Evolutionary conservation across 2,888 invertebrate species (phyloP), one percentile per base, ranked within the genome.

Genomic region (Ornithoptera priamus): DNA sequence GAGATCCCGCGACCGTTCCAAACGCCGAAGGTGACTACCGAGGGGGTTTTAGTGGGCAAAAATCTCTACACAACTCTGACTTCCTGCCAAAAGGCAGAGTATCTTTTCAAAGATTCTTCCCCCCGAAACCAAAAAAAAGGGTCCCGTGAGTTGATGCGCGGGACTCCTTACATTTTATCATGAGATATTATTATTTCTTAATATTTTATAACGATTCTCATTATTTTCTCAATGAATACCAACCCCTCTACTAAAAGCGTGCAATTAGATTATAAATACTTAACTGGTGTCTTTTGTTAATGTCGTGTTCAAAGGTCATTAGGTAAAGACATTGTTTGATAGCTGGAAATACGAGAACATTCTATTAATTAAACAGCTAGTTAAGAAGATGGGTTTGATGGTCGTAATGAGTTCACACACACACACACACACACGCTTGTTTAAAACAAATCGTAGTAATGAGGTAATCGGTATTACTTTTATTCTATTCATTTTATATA

Each of bases 261-360:
- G 24, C n/a, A 56, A 39, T 65, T 46, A 65, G 59, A 65, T 22
- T 7, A 65, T 59, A 58, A 58, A 59, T 65, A 65, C 46, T 42
- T 24, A 22, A 58, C 8, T 58, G 22, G 57, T 15, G 57, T 20
- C 36, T 22, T 57, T 42, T 65, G 64, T 65, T 65, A 39, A 42
- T 42, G 7, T 62, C 20, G n/a, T 62, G 42, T 56, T 57, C 22
- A 39, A 39, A 42, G 39, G 56, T 53, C 57, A 17, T 65, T 58
- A 58, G 24, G 22, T 58, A 22, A n/a, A 58, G 57, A 58, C 64
- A 17, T 57, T 65, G 22, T 42, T 15, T 36, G 6, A 57, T 56
- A 53, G 20, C 20, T 18, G 12, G 30, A 64, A 46, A 53, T 20
- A 50, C 53, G 12, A 18, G 12, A 57, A 64, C 24, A 53, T 20